phyloP scores from a whole-genome alignment of 2,888 invertebrate genomes.

The Ophion costatus region DNA sequence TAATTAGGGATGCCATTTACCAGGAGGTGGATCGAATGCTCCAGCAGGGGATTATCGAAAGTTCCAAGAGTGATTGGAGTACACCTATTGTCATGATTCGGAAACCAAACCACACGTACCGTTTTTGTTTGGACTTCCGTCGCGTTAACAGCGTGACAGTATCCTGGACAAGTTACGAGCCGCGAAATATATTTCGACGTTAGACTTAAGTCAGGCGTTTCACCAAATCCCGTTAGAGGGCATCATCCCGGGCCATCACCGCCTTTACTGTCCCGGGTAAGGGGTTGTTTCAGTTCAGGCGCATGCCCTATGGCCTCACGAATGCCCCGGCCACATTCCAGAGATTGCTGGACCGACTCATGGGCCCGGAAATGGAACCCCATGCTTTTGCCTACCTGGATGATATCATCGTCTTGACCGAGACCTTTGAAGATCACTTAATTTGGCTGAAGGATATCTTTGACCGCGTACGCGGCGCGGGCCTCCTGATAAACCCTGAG shows the following conservation, averaged over 20 bases:
- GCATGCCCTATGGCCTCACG: constrained; percentile 10
- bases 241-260: background rate
- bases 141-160: constrained; percentile 62
- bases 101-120: background rate
- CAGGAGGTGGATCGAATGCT: constrained; percentile 5
- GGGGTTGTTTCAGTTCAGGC: constrained; percentile 1
- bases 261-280: background rate
- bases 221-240: constrained; percentile 6
- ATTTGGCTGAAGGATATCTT: constrained; percentile 9
- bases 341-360: background rate
- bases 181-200: constrained; percentile 1
- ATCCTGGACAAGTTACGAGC: constrained; percentile 72
- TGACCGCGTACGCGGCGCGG: constrained; percentile 21
- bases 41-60: background rate
- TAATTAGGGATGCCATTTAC: background rate
- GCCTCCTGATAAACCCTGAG: constrained; percentile 19
- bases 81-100: too few species aligned
- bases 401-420: constrained; percentile 6
- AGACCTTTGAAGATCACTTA: constrained; percentile 11
- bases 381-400: constrained; percentile 8
- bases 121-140: constrained; percentile 36
- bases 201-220: constrained; percentile 12
- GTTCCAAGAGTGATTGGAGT: constrained; percentile 1
- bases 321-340: constrained; percentile 28
- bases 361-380: constrained; percentile 32